phyloP scores from a whole-genome alignment of 2,797 vertebrate genomes.

The Lycodopsis pacificus region DNA sequence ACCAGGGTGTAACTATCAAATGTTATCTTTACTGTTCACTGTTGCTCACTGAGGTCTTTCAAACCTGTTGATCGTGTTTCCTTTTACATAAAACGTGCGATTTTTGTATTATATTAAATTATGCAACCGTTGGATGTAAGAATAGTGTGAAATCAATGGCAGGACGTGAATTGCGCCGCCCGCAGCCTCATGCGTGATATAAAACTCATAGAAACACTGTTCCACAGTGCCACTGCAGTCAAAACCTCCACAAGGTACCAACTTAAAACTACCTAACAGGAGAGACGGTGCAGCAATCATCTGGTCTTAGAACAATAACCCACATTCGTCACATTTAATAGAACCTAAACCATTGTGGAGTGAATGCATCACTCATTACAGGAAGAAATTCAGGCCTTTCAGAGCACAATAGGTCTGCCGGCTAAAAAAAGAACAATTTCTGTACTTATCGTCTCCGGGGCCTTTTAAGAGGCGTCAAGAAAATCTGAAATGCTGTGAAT shows the following conservation, averaged over 20 bases:
- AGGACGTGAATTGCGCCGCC: too few relatives aligned
- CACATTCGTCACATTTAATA: not conserved
- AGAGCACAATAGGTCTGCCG: not conserved
- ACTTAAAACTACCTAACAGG: not conserved
- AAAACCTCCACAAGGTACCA: not conserved
- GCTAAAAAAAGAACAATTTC: not conserved
- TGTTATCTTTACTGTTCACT: not conserved
- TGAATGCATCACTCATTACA: not conserved
- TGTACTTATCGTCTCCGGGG: not conserved
- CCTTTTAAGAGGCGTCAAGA: not conserved
- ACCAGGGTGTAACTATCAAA: too few relatives aligned
- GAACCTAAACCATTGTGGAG: not conserved
- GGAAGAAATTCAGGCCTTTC: not conserved
- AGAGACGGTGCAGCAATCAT: not conserved
- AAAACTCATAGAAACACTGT: not conserved
- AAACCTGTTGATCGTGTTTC: not conserved
- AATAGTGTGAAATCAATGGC: not conserved
- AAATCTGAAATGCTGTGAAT: not conserved
- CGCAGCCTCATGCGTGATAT: too few relatives aligned
- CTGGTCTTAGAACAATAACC: not conserved
- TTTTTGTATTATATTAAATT: not conserved
- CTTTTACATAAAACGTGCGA: too few relatives aligned
- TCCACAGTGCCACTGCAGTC: not conserved
- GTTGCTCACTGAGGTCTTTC: not conserved
- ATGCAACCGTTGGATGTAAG: not conserved